A percentile compares a stretch with the other conserved stretches of the same genome.
Conservation (phyloP, 2,797 vertebrate genomes). For the Emys orbicularis region DNA sequence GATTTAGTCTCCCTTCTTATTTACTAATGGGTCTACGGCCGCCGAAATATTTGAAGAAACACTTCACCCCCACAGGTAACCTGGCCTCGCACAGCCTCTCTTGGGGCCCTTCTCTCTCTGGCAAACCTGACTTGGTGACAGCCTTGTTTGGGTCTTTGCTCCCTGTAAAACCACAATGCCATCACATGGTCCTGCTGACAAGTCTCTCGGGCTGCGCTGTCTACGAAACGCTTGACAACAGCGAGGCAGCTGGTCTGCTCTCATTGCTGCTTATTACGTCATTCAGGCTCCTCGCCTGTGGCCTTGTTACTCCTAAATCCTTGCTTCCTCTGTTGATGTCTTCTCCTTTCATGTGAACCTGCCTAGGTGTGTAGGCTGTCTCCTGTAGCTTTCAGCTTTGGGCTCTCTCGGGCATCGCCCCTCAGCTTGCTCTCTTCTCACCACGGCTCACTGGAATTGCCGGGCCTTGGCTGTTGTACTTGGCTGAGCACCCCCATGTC, state of each 20-base stretch:
- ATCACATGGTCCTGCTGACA: too few species aligned
- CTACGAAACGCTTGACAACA: background rate
- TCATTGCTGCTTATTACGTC: background rate
- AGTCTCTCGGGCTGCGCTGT: background rate
- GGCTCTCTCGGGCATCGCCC: background rate
- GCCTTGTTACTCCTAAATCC: background rate
- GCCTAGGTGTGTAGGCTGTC: background rate
- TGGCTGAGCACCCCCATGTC: too few species aligned
- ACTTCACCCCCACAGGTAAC: background rate
- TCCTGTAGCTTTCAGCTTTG: background rate
- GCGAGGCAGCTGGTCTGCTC: too few species aligned
- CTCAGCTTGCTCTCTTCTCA: background rate
- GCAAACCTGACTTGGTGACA: background rate
- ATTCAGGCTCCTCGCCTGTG: background rate
- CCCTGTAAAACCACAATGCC: too few species aligned
- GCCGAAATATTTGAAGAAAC: fast-evolving
- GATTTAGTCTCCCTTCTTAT: slow-evolving; percentile 35
- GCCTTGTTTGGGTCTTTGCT: background rate
- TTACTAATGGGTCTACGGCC: slow-evolving; percentile 32
- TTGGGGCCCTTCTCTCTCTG: background rate
- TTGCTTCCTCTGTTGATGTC: background rate
- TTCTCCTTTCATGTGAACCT: background rate
- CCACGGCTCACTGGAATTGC: background rate
- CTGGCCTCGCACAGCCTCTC: background rate
- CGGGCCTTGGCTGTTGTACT: background rate